Evolutionary conservation across 2,797 vertebrate genomes (phyloP).

Genomic region (Borostomias antarcticus): DNA sequence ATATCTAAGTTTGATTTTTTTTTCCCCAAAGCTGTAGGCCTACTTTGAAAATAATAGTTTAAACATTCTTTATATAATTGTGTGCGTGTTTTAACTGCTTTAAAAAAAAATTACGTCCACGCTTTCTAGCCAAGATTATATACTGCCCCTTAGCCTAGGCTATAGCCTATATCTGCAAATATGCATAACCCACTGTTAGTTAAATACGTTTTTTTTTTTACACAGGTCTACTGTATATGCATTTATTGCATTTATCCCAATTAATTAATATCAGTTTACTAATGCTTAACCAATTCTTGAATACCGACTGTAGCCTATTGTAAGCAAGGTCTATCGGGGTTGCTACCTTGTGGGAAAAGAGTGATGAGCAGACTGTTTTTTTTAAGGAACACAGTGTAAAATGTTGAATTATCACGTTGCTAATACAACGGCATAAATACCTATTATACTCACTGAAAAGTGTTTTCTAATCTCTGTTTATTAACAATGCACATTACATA

Average conservation of each 20-base stretch:
- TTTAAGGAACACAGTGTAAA: too few relatives aligned
- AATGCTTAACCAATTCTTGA: neutral
- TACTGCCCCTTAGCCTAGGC: neutral
- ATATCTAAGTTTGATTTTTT: too few relatives aligned
- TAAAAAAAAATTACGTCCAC: neutral
- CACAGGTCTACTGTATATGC: neutral
- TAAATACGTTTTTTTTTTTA: neutral
- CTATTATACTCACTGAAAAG: too few relatives aligned
- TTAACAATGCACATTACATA: too few relatives aligned
- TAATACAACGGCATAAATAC: too few relatives aligned
- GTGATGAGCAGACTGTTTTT: too few relatives aligned
- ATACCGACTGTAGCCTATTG: too few relatives aligned
- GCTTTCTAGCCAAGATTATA: neutral
- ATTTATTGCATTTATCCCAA: neutral
- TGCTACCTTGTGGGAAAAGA: too few relatives aligned
- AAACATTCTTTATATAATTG: neutral
- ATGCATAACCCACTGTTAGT: neutral
- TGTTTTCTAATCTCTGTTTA: too few relatives aligned
- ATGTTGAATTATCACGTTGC: too few relatives aligned
- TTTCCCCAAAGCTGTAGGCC: neutral
- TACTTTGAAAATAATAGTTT: neutral
- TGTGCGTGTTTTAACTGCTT: too few relatives aligned
- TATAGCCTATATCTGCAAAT: neutral
- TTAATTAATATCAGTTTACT: neutral
- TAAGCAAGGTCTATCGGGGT: too few relatives aligned